Base-by-base conservation (phyloP, 2,113 vertebrate species). In the Pongo pygmaeus region DNA sequence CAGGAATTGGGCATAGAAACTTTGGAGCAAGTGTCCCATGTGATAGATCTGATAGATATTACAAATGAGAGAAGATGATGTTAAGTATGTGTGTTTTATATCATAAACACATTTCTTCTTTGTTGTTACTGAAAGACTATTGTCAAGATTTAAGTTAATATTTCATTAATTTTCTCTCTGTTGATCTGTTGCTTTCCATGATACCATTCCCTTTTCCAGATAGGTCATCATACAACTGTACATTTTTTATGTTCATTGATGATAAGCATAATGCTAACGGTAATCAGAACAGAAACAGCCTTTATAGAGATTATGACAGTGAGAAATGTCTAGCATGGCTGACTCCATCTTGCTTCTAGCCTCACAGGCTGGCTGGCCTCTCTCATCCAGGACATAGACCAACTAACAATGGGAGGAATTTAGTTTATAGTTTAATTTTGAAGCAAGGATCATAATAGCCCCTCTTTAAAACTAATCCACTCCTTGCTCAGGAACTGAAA, bases 111-210 rank as follows among this genome's bases (percentile, higher is more conserved):
- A 77, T 61, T 16, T 52, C 38, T 6, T 69, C 40, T 80, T 75
- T 75, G 20, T 10, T 79, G 8, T 7, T 7, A 59, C 17, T 84
- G 16, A 79, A 6, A 75, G 14, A 8, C n/a, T 46, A 10, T 14
- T 77, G 18, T 64, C 17, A 85, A 89, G 16, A 86, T 90, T 95
- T 89, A 93, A 93, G 55, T 80, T 74, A 23, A 90, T 74, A 83
- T 80, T 55, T 57, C 84, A 84, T 55, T 64, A 78, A 64, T 74
- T 67, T 57, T 8, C 72, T 40, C 14, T 79, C 20, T 46, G 13
- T 23, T 25, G 3, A 75, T 59, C 43, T 86, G 17, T 72, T 55
- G 25, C 17, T 72, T 79, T 9, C 8, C 50, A 74, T 85, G 16
- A 48, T 64, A 35, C 2, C 13, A 64, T 55, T 96, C 72, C 27